Evolutionary conservation across 2,797 vertebrate genomes (phyloP).

Genomic region (Poecilia velifera): DNA sequence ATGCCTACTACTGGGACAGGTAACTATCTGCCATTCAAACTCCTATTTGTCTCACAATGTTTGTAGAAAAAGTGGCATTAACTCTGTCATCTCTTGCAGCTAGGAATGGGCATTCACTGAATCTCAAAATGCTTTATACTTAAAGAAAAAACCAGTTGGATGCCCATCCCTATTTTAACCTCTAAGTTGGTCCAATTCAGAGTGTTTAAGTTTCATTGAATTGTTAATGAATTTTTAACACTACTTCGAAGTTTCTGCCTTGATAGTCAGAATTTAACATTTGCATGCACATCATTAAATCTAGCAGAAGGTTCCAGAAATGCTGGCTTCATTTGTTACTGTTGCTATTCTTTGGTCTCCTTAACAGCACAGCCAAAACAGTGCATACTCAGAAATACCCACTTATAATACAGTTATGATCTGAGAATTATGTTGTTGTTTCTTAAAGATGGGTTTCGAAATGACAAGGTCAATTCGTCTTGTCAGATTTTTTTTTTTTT

Average conservation of each 20-base stretch:
- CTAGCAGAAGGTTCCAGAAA: slow-evolving; percentile 18
- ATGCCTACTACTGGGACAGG: slow-evolving; percentile 99
- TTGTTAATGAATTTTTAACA: slow-evolving; percentile 23
- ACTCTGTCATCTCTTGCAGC: slow-evolving; percentile 66
- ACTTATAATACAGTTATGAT: slow-evolving; percentile 28
- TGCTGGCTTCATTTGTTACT: slow-evolving; percentile 21
- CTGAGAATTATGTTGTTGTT: slow-evolving; percentile 32
- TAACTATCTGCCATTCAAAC: slow-evolving; percentile 99
- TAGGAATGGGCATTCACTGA: slow-evolving; percentile 59
- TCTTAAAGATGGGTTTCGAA: slow-evolving; percentile 69
- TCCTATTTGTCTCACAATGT: slow-evolving; percentile 91
- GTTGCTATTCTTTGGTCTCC: slow-evolving; percentile 3
- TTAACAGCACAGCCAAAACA: slow-evolving; percentile 8
- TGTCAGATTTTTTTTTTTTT: slow-evolving; percentile 50
- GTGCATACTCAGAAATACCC: slow-evolving; percentile 13
- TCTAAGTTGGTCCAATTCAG: slow-evolving; percentile 22
- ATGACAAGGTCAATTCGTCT: slow-evolving; percentile 66
- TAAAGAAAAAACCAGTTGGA: slow-evolving; percentile 26
- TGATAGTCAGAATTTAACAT: slow-evolving; percentile 7
- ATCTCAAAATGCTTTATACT: slow-evolving; percentile 19
- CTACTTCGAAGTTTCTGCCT: background rate
- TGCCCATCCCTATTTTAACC: slow-evolving; percentile 55
- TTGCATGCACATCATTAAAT: slow-evolving; percentile 47
- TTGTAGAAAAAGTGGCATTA: slow-evolving; percentile 65
- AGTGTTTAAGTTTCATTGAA: slow-evolving; percentile 25